phyloP scores from a whole-genome alignment of 2,113 vertebrate species.

The Jaculus jaculus region DNA sequence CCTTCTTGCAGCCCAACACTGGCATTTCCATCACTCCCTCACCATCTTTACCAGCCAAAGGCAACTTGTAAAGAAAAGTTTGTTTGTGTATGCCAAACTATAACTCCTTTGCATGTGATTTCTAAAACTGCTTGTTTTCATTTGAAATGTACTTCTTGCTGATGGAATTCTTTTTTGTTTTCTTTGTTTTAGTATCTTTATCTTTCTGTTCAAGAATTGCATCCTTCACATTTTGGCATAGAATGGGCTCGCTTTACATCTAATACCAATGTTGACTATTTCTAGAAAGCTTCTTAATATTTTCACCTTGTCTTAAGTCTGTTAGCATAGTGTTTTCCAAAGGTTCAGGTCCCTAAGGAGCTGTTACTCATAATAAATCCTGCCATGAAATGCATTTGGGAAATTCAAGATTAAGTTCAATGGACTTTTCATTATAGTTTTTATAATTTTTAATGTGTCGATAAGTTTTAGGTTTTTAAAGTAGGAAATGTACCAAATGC shows the following conservation, averaged over 20 bases:
- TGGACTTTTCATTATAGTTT: neutral
- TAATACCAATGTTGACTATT: neutral
- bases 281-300: neutral
- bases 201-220: neutral
- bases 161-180: neutral
- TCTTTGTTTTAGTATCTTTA: neutral
- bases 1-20: neutral
- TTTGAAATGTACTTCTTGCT: neutral
- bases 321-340: neutral
- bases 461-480: neutral
- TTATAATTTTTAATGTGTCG: neutral
- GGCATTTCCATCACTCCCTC: neutral
- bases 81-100: neutral
- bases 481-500: neutral
- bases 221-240: neutral
- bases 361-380: neutral
- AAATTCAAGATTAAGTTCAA: conserved; percentile 18
- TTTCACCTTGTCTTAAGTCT: neutral
- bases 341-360: neutral
- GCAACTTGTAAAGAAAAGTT: neutral
- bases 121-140: neutral
- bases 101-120: neutral
- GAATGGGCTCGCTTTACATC: neutral
- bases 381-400: neutral
- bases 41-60: neutral